phyloP scores from a whole-genome alignment of 2,888 invertebrate genomes.

The Dinocampus coccinellae region DNA sequence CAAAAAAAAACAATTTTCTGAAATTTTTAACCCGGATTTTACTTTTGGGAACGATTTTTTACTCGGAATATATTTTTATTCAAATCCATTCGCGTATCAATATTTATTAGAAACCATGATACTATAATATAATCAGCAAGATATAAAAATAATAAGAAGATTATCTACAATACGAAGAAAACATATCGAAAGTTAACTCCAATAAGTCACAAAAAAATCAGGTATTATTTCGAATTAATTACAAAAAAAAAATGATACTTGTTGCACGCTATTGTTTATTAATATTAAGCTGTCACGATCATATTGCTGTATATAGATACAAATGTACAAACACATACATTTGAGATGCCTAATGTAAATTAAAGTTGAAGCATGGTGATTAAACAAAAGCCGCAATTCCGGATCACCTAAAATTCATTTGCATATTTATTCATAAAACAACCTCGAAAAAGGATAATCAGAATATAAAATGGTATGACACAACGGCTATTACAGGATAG shows the following conservation, averaged over 20 bases:
- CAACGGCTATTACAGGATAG: neutral
- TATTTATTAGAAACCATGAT: neutral
- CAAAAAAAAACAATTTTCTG: constrained; percentile 36
- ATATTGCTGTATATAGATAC: neutral
- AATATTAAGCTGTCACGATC: neutral
- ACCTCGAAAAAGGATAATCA: neutral
- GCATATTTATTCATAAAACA: neutral
- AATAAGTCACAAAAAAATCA: neutral
- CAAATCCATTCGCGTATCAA: neutral
- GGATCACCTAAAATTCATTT: neutral
- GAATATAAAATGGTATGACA: neutral
- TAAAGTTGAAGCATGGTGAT: neutral
- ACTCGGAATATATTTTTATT: constrained; percentile 1
- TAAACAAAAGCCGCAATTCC: neutral
- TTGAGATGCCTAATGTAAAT: neutral
- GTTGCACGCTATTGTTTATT: neutral
- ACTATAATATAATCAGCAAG: neutral
- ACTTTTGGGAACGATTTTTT: neutral
- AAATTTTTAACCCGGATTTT: constrained; percentile 23
- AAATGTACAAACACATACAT: neutral
- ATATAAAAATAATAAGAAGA: neutral
- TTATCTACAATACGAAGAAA: neutral
- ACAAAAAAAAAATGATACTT: neutral
- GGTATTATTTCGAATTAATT: neutral
- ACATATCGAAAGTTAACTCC: neutral